Evolutionary conservation across 2,888 invertebrate genomes (phyloP).

Genomic region (Mythimna vitellina): DNA sequence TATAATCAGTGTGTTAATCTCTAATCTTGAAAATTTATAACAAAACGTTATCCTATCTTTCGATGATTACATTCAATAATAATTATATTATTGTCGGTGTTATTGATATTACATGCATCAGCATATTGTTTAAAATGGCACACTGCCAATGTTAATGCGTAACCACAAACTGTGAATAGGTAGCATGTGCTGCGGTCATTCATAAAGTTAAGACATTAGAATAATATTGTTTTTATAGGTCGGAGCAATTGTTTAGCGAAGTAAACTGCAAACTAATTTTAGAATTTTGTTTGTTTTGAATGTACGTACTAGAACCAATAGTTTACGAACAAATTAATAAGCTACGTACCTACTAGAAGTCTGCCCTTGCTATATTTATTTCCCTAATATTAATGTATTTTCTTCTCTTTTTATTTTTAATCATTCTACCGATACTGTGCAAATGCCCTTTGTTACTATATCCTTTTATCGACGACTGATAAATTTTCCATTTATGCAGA

Average conservation of each 20-base stretch:
- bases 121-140: slow-evolving; percentile 56
- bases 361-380: neutral
- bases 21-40: slow-evolving; percentile 47
- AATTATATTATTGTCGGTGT: slow-evolving; percentile 39
- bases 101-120: slow-evolving; percentile 43
- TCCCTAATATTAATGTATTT: neutral
- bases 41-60: slow-evolving; percentile 44
- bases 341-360: neutral
- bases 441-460: neutral
- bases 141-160: slow-evolving; percentile 63
- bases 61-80: slow-evolving; percentile 52
- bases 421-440: neutral
- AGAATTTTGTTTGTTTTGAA: slow-evolving; percentile 20
- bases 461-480: slow-evolving; percentile 11
- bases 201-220: slow-evolving; percentile 48
- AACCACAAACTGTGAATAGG: slow-evolving; percentile 35
- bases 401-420: neutral
- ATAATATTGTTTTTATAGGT: slow-evolving; percentile 56
- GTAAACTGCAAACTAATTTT: slow-evolving; percentile 27
- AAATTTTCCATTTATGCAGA: slow-evolving; percentile 24
- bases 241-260: slow-evolving; percentile 22
- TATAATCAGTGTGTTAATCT: slow-evolving; percentile 34
- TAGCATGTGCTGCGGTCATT: slow-evolving; percentile 45
- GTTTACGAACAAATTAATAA: slow-evolving; percentile 5
- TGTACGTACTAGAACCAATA: neutral